phyloP scores from a whole-genome alignment of 2,888 invertebrate species.

The Julus scandinavius region DNA sequence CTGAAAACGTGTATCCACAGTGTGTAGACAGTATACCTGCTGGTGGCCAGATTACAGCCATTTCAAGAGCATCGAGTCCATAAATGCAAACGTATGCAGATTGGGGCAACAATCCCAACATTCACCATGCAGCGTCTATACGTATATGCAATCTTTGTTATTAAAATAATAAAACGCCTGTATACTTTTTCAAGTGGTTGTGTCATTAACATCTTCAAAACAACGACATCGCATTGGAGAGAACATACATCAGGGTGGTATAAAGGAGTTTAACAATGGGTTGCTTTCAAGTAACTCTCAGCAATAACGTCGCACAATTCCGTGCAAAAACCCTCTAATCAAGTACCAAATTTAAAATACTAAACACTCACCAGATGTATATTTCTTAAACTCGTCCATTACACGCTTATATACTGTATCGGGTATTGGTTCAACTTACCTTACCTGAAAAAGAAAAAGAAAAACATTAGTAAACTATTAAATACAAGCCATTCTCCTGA shows the following conservation, averaged over 20 bases:
- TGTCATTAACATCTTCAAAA: neutral
- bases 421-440: neutral
- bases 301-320: neutral
- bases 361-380: neutral
- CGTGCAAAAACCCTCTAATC: too few species aligned
- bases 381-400: neutral
- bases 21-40: neutral
- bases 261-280: neutral
- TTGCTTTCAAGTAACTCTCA: neutral
- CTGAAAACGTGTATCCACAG: neutral
- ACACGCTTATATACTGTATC: neutral
- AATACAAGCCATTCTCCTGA: too few species aligned
- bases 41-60: neutral
- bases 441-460: neutral
- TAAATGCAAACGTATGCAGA: neutral
- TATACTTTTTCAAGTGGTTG: neutral
- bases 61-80: neutral
- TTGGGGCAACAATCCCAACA: neutral
- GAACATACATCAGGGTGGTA: neutral
- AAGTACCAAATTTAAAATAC: too few species aligned
- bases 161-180: neutral
- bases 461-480: too few species aligned
- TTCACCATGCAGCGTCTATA: too few species aligned
- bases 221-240: neutral
- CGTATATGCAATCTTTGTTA: neutral